These are phyloP conservation scores for Ceraclea dissimilis DNA, from an alignment of 2,888 invertebrate species.

Conservation along the genomic window DNA sequence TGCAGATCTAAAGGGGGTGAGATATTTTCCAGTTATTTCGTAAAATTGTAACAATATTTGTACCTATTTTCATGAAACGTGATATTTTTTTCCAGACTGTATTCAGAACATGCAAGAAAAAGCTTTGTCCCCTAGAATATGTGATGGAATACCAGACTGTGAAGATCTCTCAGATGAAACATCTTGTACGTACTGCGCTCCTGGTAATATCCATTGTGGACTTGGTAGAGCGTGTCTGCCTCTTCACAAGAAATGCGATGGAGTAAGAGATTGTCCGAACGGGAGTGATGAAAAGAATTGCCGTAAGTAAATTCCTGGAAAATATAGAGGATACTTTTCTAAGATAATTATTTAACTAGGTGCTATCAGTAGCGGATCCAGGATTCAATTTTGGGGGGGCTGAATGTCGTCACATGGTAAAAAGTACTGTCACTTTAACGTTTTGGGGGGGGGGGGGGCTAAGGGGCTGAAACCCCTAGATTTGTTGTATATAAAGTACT, in stretches of 20 bases:
- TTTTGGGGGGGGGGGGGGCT: no score
- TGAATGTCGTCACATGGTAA: no score
- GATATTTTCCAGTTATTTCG: no score
- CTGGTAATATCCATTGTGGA: slow-evolving; percentile 70
- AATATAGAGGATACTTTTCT: neutral
- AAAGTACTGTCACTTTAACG: no score
- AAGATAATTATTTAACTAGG: neutral
- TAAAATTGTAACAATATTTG: no score
- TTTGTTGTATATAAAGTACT: no score
- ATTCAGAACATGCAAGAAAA: slow-evolving; percentile 64
- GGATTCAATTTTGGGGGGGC: no score
- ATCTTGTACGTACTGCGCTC: slow-evolving; percentile 69
- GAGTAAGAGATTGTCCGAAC: slow-evolving; percentile 75
- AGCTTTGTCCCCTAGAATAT: slow-evolving; percentile 69
- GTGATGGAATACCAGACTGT: slow-evolving; percentile 83
- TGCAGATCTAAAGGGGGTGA: slow-evolving; percentile 72
- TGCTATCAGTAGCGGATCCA: neutral
- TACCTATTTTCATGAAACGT: no score
- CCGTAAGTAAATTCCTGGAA: slow-evolving; percentile 50
- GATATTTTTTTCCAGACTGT: slow-evolving; percentile 51
- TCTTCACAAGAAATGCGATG: slow-evolving; percentile 66
- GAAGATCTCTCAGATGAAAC: slow-evolving; percentile 76
- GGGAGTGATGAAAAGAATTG: slow-evolving; percentile 82
- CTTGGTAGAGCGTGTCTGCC: slow-evolving; percentile 69
- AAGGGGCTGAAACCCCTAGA: no score